Conservation (phyloP, 2,113 vertebrate species). For the Glareola pratincola region DNA sequence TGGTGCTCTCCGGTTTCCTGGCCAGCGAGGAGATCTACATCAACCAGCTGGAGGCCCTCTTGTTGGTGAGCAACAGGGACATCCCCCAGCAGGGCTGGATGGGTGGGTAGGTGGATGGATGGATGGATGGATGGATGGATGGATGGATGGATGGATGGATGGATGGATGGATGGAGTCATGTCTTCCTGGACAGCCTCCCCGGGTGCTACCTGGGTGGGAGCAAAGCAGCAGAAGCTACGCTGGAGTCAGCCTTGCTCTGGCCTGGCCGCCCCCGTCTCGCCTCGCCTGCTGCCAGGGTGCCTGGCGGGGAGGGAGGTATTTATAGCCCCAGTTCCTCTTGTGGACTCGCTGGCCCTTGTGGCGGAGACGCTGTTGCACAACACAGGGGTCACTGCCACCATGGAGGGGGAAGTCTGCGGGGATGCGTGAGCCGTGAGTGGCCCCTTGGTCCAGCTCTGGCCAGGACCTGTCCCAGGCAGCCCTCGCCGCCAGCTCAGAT, state of each 20-base stretch:
- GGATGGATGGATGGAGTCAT: neutral
- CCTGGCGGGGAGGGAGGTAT: neutral
- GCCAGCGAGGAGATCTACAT: conserved; percentile 99
- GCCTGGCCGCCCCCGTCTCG: rapidly evolving
- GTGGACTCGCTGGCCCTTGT: neutral
- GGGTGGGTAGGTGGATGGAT: neutral
- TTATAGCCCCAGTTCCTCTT: conserved; percentile 23
- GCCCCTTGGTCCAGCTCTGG: neutral
- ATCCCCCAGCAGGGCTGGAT: neutral
- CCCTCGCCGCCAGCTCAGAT: neutral
- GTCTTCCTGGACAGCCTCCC: neutral
- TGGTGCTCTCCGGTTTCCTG: conserved; percentile 94
- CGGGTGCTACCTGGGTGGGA: neutral
- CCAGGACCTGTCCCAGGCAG: rapidly evolving
- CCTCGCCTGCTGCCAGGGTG: neutral
- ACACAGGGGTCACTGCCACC: rapidly evolving
- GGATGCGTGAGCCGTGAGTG: rapidly evolving
- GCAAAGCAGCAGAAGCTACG: neutral
- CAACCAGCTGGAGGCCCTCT: conserved; percentile 93
- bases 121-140: neutral
- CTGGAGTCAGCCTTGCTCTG: neutral
- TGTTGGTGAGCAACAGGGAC: conserved; percentile 81
- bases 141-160: neutral
- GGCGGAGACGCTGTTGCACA: neutral
- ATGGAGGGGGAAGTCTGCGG: rapidly evolving